Conservation (phyloP, 2,888 invertebrate species). For the Erpobdella octoculata region DNA sequence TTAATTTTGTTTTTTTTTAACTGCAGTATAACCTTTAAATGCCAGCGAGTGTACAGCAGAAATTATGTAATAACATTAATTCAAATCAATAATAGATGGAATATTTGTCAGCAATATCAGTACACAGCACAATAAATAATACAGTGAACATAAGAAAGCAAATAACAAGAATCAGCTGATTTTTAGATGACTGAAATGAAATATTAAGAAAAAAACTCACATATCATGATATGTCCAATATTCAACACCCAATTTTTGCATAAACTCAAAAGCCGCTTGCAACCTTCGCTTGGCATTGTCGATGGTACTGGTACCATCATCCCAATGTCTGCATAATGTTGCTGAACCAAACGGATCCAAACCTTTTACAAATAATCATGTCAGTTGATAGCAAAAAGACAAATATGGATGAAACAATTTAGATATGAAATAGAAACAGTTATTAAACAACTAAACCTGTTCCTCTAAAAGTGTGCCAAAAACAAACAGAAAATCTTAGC, state of each 20-base stretch:
- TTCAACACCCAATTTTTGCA: constrained; percentile 59
- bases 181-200: not conserved
- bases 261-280: constrained; percentile 61
- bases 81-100: not conserved
- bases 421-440: no score
- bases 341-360: constrained; percentile 55
- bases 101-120: not conserved
- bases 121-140: not conserved
- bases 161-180: no score
- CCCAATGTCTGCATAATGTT: constrained; percentile 57
- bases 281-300: constrained; percentile 60
- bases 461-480: constrained; percentile 56
- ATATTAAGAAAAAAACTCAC: constrained; percentile 38
- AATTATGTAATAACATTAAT: no score
- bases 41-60: no score
- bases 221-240: constrained; percentile 63
- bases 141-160: not conserved
- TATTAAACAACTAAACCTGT: constrained; percentile 25
- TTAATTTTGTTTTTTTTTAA: no score
- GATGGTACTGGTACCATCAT: constrained; percentile 57
- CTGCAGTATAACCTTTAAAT: no score
- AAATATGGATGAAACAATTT: no score
- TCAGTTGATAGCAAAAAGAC: no score
- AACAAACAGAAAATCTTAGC: constrained; percentile 60
- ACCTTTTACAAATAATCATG: constrained; percentile 44